These are phyloP conservation scores for Onchidella celtica DNA, from an alignment of 2,888 invertebrate species.

Conservation along the genomic window DNA sequence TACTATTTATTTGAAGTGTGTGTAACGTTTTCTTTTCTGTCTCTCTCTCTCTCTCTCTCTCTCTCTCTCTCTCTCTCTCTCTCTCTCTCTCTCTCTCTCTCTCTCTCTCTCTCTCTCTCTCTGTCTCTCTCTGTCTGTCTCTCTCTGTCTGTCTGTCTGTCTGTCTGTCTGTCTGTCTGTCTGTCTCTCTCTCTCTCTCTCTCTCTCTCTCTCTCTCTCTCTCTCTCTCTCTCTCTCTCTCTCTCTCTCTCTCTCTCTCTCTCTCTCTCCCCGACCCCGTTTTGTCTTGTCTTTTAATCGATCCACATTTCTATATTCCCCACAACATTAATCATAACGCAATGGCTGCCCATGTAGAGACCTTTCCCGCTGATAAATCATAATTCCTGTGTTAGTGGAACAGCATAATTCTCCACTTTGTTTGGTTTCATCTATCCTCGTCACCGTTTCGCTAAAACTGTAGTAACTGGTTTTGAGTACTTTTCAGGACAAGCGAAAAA, in stretches of 20 bases:
- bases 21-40: slow-evolving; percentile 4
- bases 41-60: slow-evolving; percentile 44
- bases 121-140: background rate
- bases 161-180: background rate
- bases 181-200: slow-evolving; percentile 26
- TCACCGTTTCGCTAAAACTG: too few species aligned
- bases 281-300: slow-evolving; percentile 5
- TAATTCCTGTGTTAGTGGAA: too few species aligned
- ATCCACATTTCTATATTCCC: background rate
- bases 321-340: background rate
- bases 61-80: slow-evolving; percentile 5
- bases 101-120: slow-evolving; percentile 27
- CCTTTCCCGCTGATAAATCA: too few species aligned
- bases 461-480: too few species aligned
- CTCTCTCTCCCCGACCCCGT: slow-evolving; percentile 28
- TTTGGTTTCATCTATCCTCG: too few species aligned
- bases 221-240: slow-evolving; percentile 30
- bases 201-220: slow-evolving; percentile 3
- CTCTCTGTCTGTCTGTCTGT: background rate
- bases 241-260: slow-evolving; percentile 36
- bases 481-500: too few species aligned
- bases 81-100: slow-evolving; percentile 25
- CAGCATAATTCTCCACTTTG: too few species aligned
- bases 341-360: too few species aligned
- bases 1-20: too few species aligned